Evolutionary conservation across 2,797 vertebrate genomes (phyloP), one percentile per base, ranked within the genome.

Genomic region (Hafferia zeledoni): DNA sequence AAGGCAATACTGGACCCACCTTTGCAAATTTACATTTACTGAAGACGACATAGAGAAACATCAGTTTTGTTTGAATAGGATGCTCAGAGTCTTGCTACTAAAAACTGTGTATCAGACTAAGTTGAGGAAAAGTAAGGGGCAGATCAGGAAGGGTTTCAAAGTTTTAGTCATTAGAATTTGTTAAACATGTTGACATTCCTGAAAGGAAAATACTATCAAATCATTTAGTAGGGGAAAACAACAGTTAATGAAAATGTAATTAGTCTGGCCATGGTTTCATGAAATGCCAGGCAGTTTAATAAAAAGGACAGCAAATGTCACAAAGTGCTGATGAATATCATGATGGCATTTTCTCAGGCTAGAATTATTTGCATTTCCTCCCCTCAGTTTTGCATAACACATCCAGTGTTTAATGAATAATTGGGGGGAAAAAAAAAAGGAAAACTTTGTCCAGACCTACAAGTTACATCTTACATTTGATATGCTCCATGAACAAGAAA

Each of bases 231-330:
- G 41, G 11, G 33, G 27, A 79, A 92, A 95, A 92, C 59, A 93
- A 79, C 31, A 55, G 30, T 82, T 84, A 84, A 79, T 89, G 77
- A 82, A 95, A 84, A 31, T 57, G 52, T 44, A 83, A 55, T 95
- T 95, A 93, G 33, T 67, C 59, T 84, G 56, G 52, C 52, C 30
- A 79, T 41, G 39, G 39, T 86, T 86, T 94, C 46, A 75, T 90
- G 37, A 95, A 97, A 96, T 89, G 56, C 71, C 74, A 93, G 30
- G 46, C 31, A 89, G 30, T 70, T 90, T 91, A 88, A 82, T 81
- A 68, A 85, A 85, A 92, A 92, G 56, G 60, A 92, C 41, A 89
- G 47, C 33, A 95, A 95, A 94, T 80, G 78, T 93, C 88, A 95
- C 60, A 84, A 93, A 85, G 41, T 80, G 60, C 72, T 77, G 78